Evolutionary conservation across 1,140 invertebrate genomes (phyloP).

Genomic region (Drosophila tani): DNA sequence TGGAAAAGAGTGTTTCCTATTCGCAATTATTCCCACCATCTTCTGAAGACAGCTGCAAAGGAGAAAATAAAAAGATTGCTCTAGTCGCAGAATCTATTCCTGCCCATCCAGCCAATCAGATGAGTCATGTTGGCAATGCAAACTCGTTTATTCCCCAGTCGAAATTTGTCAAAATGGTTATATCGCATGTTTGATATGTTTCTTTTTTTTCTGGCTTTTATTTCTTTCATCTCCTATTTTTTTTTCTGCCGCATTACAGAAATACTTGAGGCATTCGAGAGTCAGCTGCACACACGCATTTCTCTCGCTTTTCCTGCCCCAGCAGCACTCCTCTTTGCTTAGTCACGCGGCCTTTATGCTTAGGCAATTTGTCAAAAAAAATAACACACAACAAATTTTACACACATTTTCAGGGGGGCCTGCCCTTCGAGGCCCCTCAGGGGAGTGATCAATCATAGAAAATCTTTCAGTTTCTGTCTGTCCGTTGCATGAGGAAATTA

Average conservation of each 20-base stretch:
- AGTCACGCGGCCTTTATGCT: slow-evolving; percentile 68
- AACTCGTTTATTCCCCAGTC: slow-evolving; percentile 66
- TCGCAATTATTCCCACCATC: slow-evolving; percentile 14
- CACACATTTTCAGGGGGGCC: slow-evolving; percentile 43
- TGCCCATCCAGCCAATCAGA: slow-evolving; percentile 33
- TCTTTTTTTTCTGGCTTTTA: slow-evolving; percentile 33
- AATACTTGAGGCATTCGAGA: slow-evolving; percentile 67
- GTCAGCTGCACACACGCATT: slow-evolving; percentile 71
- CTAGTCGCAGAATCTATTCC: slow-evolving; percentile 20
- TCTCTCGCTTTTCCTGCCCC: slow-evolving; percentile 41
- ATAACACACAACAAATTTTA: slow-evolving; percentile 50
- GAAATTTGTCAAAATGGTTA: slow-evolving; percentile 80
- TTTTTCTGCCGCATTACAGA: slow-evolving; percentile 65
- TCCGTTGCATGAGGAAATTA: slow-evolving; percentile 51
- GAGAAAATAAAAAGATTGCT: slow-evolving; percentile 9
- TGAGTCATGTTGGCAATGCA: slow-evolving; percentile 70
- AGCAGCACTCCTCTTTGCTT: slow-evolving; percentile 57
- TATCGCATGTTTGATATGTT: slow-evolving; percentile 67
- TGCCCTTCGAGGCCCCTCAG: slow-evolving; percentile 56
- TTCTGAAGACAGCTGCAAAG: slow-evolving; percentile 42
- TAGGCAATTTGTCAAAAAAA: slow-evolving; percentile 75
- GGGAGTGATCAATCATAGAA: slow-evolving; percentile 79
- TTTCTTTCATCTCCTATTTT: slow-evolving; percentile 40
- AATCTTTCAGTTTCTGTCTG: slow-evolving; percentile 28
- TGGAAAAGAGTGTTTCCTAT: neutral